Base-by-base conservation (phyloP, 2,797 vertebrate species). In the Acropternis orthonyx region DNA sequence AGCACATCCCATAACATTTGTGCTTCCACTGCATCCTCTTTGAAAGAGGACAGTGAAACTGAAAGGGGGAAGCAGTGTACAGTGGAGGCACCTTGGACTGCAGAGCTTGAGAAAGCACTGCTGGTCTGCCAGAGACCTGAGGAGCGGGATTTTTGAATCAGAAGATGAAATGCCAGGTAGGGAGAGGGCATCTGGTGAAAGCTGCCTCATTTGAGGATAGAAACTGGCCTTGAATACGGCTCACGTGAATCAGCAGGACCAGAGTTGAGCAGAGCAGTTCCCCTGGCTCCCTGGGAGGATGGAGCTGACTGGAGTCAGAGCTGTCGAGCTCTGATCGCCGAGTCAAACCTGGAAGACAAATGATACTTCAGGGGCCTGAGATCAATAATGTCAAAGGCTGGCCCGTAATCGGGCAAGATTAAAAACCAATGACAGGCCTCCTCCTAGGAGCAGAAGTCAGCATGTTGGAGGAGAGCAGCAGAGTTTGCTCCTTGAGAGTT, bases 371-470 rank as follows among this genome's bases (percentile, higher is more conserved):
- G 95, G 68, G 68, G 48, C 88, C 71, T 73, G 63, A 85, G 72
- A 96, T 97, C 93, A 92, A 94, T 97, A 80, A 85, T 74, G 92
- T 96, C 94, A 95, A 93, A 96, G 90, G 43, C 93, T 94, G 78
- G 43, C 82, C 87, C 0, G 28, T 96, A 94, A 96, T 93, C 39
- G 2, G 39, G 72, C 3, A 2, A 97, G 93, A 97, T 96, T 96
- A 88, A 95, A 96, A 96, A 79, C 91, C 91, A 94, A 79, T 94
- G 92, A 84, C 80, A 75, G 94, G 75, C 63, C 20, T 79, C 48
- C 76, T 89, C 73, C 37, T 28, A 84, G 76, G 83, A 89, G 78
- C 93, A 91, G 67, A 39, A 96, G 71, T 92, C 94, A 84, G 93
- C 56, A 27, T 0, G 0, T 44, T 90, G 84, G 85, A 92, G 89